Evolutionary conservation across 2,113 vertebrate genomes (phyloP).

Genomic region (Montifringilla adamsi): DNA sequence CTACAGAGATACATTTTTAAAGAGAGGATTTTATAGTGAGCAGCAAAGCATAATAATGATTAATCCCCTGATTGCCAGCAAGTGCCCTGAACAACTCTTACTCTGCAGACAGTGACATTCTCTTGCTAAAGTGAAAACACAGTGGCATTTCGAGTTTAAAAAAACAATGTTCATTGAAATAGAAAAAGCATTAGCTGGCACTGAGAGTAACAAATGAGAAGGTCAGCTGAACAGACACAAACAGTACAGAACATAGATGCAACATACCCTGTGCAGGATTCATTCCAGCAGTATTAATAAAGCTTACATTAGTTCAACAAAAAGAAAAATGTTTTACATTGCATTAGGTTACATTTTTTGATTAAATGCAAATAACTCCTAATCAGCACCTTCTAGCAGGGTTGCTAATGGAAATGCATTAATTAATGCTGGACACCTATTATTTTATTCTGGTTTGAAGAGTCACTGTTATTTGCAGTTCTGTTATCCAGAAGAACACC

Average conservation of each 20-base stretch:
- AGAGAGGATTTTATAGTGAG: conserved; percentile 6
- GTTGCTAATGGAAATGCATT: conserved; percentile 43
- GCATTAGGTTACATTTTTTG: conserved; percentile 39
- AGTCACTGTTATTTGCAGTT: not conserved
- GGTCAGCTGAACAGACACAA: conserved; percentile 18
- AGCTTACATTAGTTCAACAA: conserved; percentile 27
- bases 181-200: conserved; percentile 4
- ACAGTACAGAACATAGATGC: not conserved
- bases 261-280: not conserved
- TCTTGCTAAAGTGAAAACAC: conserved; percentile 19
- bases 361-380: conserved; percentile 54
- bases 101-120: conserved; percentile 36
- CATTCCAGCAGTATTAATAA: conserved; percentile 5
- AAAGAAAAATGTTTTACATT: conserved; percentile 14
- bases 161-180: not conserved
- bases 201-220: conserved; percentile 3
- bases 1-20: conserved; percentile 40
- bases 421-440: conserved; percentile 25
- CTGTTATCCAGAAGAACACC: not conserved
- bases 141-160: conserved; percentile 26
- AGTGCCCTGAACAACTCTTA: conserved; percentile 26
- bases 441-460: conserved; percentile 11
- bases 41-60: conserved; percentile 30
- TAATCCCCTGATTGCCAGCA: conserved; percentile 28
- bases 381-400: conserved; percentile 11